Evolutionary conservation across 2,797 vertebrate genomes (phyloP).

Genomic region (Odontamblyopus rebecca): DNA sequence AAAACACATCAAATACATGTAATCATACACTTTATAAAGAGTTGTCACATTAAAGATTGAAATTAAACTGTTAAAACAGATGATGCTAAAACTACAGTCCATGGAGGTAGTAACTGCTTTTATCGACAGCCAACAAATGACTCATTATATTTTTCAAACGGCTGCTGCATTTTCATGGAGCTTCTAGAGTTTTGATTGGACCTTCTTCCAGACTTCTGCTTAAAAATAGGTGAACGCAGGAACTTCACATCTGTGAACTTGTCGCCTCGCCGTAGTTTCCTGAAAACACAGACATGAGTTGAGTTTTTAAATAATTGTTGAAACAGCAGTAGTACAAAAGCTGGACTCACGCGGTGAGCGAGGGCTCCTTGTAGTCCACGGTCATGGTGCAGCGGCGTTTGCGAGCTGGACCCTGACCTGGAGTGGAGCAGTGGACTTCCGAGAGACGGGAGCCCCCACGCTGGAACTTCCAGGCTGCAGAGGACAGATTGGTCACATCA

Average conservation of each 20-base stretch:
- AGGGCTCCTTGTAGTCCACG: conserved; percentile 90
- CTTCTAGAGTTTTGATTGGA: conserved; percentile 58
- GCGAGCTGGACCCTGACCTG: conserved; percentile 62
- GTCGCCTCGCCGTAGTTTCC: conserved; percentile 95
- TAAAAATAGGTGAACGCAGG: conserved; percentile 90
- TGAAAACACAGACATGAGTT: conserved; percentile 45
- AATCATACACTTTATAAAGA: background rate
- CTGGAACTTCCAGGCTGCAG: conserved; percentile 70
- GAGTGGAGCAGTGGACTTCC: conserved; percentile 56
- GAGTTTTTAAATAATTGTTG: background rate
- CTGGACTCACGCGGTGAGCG: conserved; percentile 72
- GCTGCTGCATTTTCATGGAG: conserved; percentile 59
- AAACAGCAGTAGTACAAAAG: background rate
- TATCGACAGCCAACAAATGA: conserved; percentile 80
- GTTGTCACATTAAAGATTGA: conserved; percentile 14
- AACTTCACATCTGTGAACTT: conserved; percentile 89
- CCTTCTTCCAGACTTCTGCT: conserved; percentile 64
- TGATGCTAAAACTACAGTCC: background rate
- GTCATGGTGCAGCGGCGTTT: conserved; percentile 82
- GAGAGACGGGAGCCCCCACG: conserved; percentile 45
- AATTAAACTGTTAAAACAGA: background rate
- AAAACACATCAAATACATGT: background rate
- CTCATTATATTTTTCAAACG: conserved; percentile 79
- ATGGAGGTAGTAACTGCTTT: conserved; percentile 12
- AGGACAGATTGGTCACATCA: conserved; percentile 88